Evolutionary conservation across 2,113 vertebrate species (phyloP).

Genomic region (Syngnathus floridae): DNA sequence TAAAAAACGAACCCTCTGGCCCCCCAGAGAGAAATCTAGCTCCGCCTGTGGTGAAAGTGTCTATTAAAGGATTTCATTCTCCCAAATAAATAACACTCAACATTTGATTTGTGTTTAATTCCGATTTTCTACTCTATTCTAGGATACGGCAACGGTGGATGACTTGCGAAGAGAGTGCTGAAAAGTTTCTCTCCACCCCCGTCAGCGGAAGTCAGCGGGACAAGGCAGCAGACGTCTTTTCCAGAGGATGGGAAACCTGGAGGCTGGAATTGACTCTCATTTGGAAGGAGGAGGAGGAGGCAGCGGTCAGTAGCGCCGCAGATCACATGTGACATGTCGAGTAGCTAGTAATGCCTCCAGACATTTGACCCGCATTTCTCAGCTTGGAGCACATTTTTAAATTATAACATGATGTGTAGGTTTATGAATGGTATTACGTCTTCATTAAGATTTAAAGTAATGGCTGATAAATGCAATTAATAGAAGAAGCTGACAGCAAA

Average conservation of each 20-base stretch:
- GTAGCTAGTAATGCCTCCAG: background rate
- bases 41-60: too few relatives aligned
- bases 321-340: background rate
- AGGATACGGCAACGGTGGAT: conserved; percentile 47
- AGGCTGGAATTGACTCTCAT: conserved; percentile 59
- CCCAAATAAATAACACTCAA: background rate
- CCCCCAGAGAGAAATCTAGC: too few relatives aligned
- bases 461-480: background rate
- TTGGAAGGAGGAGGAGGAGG: conserved; percentile 56
- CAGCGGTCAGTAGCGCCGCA: conserved; percentile 23
- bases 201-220: conserved; percentile 59
- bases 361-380: background rate
- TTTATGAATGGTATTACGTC: background rate
- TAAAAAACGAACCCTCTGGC: too few relatives aligned
- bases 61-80: background rate
- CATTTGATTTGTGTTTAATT: background rate
- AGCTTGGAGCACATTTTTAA: background rate
- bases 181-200: conserved; percentile 65
- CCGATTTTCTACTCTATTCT: background rate
- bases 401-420: background rate
- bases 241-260: conserved; percentile 70
- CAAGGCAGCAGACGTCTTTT: conserved; percentile 61
- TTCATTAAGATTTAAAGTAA: background rate
- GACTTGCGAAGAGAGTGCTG: conserved; percentile 57
- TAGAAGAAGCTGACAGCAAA: background rate